Evolutionary conservation across 2,888 invertebrate genomes (phyloP).

Genomic region (Choreutis nemorana): DNA sequence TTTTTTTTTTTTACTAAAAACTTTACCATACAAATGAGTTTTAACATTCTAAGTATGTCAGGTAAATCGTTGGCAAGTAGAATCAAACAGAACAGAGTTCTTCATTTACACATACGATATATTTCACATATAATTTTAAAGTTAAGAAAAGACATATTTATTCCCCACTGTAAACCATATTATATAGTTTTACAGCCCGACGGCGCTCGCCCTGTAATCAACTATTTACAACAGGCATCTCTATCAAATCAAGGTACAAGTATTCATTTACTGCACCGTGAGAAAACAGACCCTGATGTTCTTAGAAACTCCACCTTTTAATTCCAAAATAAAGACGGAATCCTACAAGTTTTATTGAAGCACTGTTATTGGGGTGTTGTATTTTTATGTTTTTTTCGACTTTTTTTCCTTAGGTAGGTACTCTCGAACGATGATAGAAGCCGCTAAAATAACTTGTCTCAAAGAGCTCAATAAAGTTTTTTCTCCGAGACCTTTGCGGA

Average conservation of each 20-base stretch:
- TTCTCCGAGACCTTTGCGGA: slow-evolving; percentile 17
- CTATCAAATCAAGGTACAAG: slow-evolving; percentile 40
- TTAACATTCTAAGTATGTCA: no score
- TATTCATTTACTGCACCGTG: slow-evolving; percentile 34
- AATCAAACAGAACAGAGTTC: no score
- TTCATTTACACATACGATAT: neutral
- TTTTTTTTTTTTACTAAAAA: no score
- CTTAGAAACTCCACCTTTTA: slow-evolving; percentile 51
- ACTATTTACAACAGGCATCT: slow-evolving; percentile 53
- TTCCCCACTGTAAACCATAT: slow-evolving; percentile 41
- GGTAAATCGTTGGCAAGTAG: neutral
- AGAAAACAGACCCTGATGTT: slow-evolving; percentile 40
- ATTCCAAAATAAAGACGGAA: slow-evolving; percentile 55
- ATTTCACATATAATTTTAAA: neutral
- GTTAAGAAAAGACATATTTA: slow-evolving; percentile 24
- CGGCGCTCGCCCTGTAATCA: slow-evolving; percentile 54
- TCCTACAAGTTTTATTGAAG: slow-evolving; percentile 51
- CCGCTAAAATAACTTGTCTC: no score
- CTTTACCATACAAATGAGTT: no score
- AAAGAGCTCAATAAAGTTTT: neutral
- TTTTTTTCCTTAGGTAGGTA: no score
- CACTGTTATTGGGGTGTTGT: slow-evolving; percentile 38
- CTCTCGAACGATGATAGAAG: slow-evolving; percentile 7
- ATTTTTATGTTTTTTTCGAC: slow-evolving; percentile 18
- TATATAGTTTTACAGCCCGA: slow-evolving; percentile 41